Evolutionary conservation across 2,888 invertebrate genomes (phyloP), one percentile per base, ranked within the genome.

Genomic region (Portevinia maculata): DNA sequence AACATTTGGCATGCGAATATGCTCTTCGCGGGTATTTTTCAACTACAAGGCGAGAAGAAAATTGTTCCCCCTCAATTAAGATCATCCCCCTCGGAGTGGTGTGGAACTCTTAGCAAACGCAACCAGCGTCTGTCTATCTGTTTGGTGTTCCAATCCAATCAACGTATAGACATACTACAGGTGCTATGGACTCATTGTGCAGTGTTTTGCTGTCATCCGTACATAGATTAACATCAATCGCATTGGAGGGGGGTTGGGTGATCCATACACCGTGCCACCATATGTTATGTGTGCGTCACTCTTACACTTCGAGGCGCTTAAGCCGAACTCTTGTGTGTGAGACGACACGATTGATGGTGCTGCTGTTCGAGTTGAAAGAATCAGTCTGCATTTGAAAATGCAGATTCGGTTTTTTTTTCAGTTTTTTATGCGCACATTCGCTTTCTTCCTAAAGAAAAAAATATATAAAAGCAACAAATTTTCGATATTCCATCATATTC

Each of bases 391-490:
- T 73, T 84, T 57, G 62, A 73, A 79, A 84, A 84, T 84, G 79
- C 84, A 79, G 65, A 79, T 71, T 76, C 76, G 39, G 69, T 69
- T 69, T 52, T 64, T 46, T 44, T 64, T 76, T 76, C 67, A 32
- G 53, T 64, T 64, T 65, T 65, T 46, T 46, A 4, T 13, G 55
- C 71, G 39, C 46, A 48, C 85, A 85, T 85, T 86, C 87, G 89
- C 90, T 90, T 90, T 90, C 90, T 90, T 91, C 89, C 90, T n/a
- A n/a, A n/a, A n/a, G 88, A 74, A 65, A 65, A 73, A 83, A 90
- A 87, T 88, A 90, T 91, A 90, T 90, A 90, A 90, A 91, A 90
- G 90, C 89, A 85, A 86, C 87, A 85, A 86, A 86, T 87, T 88
- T 88, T 88, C 86, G 87, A 88, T 89, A 88, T 86, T 89, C 86